phyloP scores from a whole-genome alignment of 2,797 vertebrate species.

The Mus caroli region DNA sequence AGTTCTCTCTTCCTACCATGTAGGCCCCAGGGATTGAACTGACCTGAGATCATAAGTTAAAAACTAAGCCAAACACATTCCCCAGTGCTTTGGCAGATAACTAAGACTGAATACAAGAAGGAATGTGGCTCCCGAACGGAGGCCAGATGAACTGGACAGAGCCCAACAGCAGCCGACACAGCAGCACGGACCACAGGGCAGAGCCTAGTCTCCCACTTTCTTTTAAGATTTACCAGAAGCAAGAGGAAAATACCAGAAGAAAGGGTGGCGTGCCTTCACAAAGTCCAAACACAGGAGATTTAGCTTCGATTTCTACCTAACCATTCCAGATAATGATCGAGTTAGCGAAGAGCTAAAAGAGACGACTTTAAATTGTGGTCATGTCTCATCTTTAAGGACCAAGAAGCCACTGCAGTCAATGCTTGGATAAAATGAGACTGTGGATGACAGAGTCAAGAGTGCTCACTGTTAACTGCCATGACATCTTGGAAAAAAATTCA shows the following conservation, averaged over 20 bases:
- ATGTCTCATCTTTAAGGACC: background rate
- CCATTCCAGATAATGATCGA: background rate
- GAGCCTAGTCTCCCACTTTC: background rate
- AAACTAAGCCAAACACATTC: constrained; percentile 1
- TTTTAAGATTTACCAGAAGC: constrained; percentile 1
- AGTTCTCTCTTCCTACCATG: background rate
- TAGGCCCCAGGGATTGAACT: background rate
- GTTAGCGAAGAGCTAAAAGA: background rate
- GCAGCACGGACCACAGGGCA: fast-evolving
- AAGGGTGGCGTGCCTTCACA: background rate
- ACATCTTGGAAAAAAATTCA: background rate
- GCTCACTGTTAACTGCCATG: background rate
- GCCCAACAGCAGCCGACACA: background rate
- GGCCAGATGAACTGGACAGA: background rate
- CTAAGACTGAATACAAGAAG: background rate
- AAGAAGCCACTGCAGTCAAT: background rate
- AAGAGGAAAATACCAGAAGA: constrained; percentile 14
- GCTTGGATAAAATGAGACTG: background rate
- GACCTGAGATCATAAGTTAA: background rate
- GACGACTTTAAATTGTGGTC: background rate
- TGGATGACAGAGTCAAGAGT: background rate
- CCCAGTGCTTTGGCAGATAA: background rate
- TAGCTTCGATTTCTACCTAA: background rate
- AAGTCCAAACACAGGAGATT: background rate
- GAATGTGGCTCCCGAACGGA: background rate